Evolutionary conservation across 92 coral and sea anemone species (phyloP).

Genomic region (Palythoa heliodiscus): DNA sequence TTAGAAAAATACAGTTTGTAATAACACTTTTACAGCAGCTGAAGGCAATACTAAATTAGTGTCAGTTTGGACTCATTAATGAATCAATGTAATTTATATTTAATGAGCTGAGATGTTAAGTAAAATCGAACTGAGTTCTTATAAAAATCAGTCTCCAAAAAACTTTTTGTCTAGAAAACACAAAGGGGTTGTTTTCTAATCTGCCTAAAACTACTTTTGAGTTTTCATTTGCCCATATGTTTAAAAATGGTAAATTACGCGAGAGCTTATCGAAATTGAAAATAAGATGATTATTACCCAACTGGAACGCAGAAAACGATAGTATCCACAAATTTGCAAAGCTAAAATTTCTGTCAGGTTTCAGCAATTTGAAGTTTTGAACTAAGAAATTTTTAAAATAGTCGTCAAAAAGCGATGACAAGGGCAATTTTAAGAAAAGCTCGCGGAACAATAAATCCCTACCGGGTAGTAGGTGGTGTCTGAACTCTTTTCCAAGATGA

Average conservation of each 20-base stretch:
- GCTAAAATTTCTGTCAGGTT: not conserved
- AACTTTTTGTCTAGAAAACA: not conserved
- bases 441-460: conserved; percentile 4
- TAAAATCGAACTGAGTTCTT: not conserved
- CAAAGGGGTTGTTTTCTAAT: not conserved
- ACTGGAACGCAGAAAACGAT: not conserved
- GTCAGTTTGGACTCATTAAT: not conserved
- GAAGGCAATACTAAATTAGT: not conserved
- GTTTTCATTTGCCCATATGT: not conserved
- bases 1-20: no score
- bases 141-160: not conserved
- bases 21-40: not conserved
- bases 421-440: conserved; percentile 6
- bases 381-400: not conserved
- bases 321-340: not conserved
- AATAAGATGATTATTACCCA: not conserved
- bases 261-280: not conserved
- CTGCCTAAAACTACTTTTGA: not conserved
- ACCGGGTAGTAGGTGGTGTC: conserved; percentile 90
- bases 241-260: not conserved
- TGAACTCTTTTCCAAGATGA: conserved; percentile 81
- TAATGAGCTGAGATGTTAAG: conserved; percentile 7
- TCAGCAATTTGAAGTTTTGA: not conserved
- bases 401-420: conserved; percentile 1
- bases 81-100: conserved; percentile 27